Base-by-base conservation (phyloP, 2,888 invertebrate genomes). In the Phrixothrix hirtus region DNA sequence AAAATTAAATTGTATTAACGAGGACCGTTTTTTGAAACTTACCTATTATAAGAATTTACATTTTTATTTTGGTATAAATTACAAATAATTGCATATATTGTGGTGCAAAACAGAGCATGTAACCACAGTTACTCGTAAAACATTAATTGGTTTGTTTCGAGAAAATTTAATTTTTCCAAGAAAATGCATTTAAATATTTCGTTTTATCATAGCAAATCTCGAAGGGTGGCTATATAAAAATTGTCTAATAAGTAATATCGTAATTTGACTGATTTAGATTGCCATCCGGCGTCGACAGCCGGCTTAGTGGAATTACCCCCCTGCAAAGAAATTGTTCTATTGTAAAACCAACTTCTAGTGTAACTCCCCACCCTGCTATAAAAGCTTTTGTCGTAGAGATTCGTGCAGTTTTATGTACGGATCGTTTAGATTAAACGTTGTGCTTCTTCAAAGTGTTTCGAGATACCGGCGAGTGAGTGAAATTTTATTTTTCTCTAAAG, bases 281-380 rank as follows among this genome's bases (percentile, higher is more conserved):
- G 36, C 10, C 15, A 15, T n/a, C n/a, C 21, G 21, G 21, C 7
- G 21, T 7, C 21, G 21, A 5, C 21, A n/a, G 21, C 7, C 21
- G 21, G 7, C 21, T 21, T 5, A 21, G 21, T 7, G 21, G 7
- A 7, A 26, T 35, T 17, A 31, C 27, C 43, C 55, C 55, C 51
- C 50, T 47, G 32, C 46, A 43, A 13, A 10, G 38, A 15, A 25
- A 32, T 57, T 47, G 12, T 30, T 42, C 44, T 35, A 39, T 27
- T 54, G 60, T 60, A 36, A 60, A 49, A 27, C 57, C 41, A 45
- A 50, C 58, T 58, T 57, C 37, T 35, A 26, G 15, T 39, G 27
- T 35, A 35, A 35, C 49, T 59, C 59, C 59, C 59, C 59, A 57
- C 59, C 57, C 57, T 53, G 35, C 34, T 59, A 59, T 59, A 59